phyloP scores from a whole-genome alignment of 2,797 vertebrate species.

The Sarcoramphus papa region DNA sequence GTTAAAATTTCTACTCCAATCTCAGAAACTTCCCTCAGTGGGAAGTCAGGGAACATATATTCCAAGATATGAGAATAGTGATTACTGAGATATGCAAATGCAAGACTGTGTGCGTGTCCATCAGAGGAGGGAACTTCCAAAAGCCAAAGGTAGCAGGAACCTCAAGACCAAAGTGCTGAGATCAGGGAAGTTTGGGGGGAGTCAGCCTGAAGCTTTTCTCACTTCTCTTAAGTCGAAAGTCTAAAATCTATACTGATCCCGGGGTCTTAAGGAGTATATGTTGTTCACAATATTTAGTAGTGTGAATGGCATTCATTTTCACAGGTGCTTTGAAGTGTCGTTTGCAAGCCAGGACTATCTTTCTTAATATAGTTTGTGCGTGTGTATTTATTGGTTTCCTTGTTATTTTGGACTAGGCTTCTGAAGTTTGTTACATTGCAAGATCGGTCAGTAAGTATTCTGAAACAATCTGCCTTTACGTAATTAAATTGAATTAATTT shows the following conservation, averaged over 20 bases:
- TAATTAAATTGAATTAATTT: background rate
- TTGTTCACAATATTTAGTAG: background rate
- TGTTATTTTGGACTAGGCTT: background rate
- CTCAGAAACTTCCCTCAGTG: background rate
- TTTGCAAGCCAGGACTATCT: background rate
- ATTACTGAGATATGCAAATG: background rate
- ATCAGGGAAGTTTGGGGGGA: background rate
- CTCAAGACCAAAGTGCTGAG: background rate
- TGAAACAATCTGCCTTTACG: background rate
- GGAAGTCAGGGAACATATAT: background rate
- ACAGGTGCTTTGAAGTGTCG: background rate
- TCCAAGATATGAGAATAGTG: background rate
- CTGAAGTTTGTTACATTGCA: background rate
- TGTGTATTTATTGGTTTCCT: background rate
- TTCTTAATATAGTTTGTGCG: background rate
- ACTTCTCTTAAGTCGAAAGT: background rate
- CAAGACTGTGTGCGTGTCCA: background rate
- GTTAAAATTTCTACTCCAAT: background rate
- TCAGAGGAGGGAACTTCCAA: background rate
- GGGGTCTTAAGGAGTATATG: background rate
- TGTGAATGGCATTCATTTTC: background rate
- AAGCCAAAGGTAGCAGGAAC: background rate
- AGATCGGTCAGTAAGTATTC: background rate
- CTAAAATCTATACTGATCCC: background rate
- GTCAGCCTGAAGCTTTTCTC: background rate